Evolutionary conservation across 2,113 vertebrate genomes (phyloP).

Genomic region (Elephantulus edwardii): DNA sequence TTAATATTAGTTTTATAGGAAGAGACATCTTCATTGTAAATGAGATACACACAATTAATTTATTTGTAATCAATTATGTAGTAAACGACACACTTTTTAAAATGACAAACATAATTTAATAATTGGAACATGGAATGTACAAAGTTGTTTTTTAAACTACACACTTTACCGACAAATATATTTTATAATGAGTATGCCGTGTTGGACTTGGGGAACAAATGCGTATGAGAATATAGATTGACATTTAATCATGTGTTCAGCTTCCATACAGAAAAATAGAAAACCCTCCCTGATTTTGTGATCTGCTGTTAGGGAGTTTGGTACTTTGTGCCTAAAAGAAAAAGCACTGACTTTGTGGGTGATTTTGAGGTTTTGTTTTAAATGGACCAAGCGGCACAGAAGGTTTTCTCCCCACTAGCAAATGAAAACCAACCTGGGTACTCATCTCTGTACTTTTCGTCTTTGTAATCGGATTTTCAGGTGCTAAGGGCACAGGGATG

Average conservation of each 20-base stretch:
- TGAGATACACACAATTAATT: conserved; percentile 18
- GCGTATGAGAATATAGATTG: background rate
- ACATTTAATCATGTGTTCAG: background rate
- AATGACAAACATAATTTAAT: too few species aligned
- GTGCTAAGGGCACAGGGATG: background rate
- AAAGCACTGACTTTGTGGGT: conserved; percentile 14
- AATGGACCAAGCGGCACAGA: background rate
- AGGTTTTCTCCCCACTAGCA: background rate
- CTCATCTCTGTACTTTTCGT: background rate
- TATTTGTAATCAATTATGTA: conserved; percentile 58
- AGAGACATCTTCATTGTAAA: conserved; percentile 23
- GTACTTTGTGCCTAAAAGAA: conserved; percentile 36
- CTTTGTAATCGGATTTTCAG: background rate
- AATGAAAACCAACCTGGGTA: background rate
- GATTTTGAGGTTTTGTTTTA: conserved; percentile 44
- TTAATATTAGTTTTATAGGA: background rate
- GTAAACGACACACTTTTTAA: background rate
- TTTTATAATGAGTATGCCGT: background rate
- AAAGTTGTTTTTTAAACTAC: too few species aligned
- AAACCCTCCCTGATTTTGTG: background rate
- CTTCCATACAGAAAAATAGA: background rate
- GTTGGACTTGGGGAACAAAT: conserved; percentile 28
- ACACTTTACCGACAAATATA: conserved; percentile 53
- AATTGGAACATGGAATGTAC: too few species aligned
- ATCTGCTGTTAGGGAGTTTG: background rate